A percentile compares a stretch with the other conserved stretches of the same genome.
Evolutionary conservation across 2,888 invertebrate genomes (phyloP).

Genomic region (Hydraecia micacea): DNA sequence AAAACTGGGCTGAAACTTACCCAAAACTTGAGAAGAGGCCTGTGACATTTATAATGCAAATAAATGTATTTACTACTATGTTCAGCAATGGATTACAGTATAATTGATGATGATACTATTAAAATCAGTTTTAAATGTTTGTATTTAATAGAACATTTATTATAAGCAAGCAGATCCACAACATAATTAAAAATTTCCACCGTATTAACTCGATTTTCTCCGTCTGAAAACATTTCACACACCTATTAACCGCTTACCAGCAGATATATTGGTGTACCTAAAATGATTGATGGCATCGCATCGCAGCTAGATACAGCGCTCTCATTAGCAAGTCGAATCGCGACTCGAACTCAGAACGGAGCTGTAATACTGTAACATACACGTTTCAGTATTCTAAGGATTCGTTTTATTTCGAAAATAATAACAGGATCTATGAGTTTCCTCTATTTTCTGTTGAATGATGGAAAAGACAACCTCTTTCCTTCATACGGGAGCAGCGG

Average conservation of each 20-base stretch:
- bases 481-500: no score
- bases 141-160: no score
- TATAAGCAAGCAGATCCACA: neutral
- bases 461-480: neutral
- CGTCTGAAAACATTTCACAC: conserved; percentile 14
- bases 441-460: neutral
- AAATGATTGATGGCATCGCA: conserved; percentile 67
- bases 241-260: conserved; percentile 22
- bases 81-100: neutral
- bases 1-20: neutral
- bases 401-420: neutral
- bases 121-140: neutral
- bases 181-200: neutral
- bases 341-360: conserved; percentile 39
- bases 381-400: conserved; percentile 29
- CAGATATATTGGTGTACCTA: conserved; percentile 57
- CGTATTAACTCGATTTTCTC: neutral
- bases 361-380: conserved; percentile 49
- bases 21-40: neutral
- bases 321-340: conserved; percentile 72
- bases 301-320: conserved; percentile 48
- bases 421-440: neutral
- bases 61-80: no score
- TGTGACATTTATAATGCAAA: neutral
- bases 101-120: no score